phyloP scores from a whole-genome alignment of 1,140 invertebrate species.

The Achatina immaculata region DNA sequence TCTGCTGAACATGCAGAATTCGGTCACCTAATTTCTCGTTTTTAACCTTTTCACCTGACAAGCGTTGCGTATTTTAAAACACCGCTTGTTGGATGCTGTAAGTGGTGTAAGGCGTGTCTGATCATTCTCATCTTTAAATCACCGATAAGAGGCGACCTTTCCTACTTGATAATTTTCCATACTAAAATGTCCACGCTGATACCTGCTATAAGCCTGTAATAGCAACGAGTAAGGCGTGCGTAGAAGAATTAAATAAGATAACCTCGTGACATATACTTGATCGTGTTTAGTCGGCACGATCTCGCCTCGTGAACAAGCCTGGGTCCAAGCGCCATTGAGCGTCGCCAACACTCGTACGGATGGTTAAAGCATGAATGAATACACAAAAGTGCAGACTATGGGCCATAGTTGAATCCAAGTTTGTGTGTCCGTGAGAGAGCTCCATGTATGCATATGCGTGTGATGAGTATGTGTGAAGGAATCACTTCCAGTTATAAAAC shows the following conservation, averaged over 20 bases:
- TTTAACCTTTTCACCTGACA: slow-evolving; percentile 1
- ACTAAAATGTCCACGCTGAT: background rate
- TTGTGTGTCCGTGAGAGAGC: no score
- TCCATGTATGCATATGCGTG: no score
- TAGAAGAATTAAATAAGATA: background rate
- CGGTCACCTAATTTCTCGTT: slow-evolving; percentile 21
- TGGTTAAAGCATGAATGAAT: no score
- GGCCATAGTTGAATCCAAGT: no score
- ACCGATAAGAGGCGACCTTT: background rate
- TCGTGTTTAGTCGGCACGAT: background rate
- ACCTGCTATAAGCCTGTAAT: background rate
- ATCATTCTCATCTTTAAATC: background rate
- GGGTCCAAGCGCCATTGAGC: no score
- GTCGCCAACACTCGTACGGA: no score
- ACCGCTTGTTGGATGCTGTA: background rate
- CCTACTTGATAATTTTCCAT: background rate
- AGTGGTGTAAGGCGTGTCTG: background rate
- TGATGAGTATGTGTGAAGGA: no score
- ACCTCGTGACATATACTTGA: background rate
- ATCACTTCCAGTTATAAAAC: no score
- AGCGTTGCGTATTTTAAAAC: background rate
- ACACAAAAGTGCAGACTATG: no score
- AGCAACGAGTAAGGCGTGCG: background rate
- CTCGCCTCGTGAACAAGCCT: no score
- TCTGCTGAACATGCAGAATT: slow-evolving; percentile 26